Percentiles rank a stretch among this genome's conserved stretches.
Evolutionary conservation across 2,113 vertebrate genomes (phyloP).

Genomic region (Corythornis madagascariensis): DNA sequence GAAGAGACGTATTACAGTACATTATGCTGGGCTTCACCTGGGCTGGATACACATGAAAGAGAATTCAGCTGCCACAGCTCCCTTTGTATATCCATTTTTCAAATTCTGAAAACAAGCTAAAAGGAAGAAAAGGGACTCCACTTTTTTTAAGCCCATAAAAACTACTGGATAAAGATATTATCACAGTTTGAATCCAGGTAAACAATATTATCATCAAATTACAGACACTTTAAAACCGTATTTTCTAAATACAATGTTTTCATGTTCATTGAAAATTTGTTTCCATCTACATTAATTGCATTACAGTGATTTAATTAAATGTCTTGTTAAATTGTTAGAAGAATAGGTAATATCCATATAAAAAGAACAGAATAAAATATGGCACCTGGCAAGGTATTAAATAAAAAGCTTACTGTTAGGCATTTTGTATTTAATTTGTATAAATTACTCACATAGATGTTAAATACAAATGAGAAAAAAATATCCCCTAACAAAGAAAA

Average conservation of each 20-base stretch:
- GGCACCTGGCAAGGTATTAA: slow-evolving; percentile 35
- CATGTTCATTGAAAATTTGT: not conserved
- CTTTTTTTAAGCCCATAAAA: slow-evolving; percentile 45
- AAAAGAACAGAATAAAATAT: slow-evolving; percentile 62
- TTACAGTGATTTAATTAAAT: slow-evolving; percentile 36
- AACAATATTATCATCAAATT: slow-evolving; percentile 33
- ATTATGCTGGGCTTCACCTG: slow-evolving; percentile 65
- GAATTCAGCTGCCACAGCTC: slow-evolving; percentile 59
- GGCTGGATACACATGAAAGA: slow-evolving; percentile 66
- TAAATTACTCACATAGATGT: slow-evolving; percentile 36
- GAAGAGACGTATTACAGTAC: slow-evolving; percentile 56
- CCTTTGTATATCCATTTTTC: slow-evolving; percentile 56
- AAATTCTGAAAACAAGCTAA: slow-evolving; percentile 64
- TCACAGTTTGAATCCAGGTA: slow-evolving; percentile 5
- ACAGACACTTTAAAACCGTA: slow-evolving; percentile 2
- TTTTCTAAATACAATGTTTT: not conserved
- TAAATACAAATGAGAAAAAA: slow-evolving; percentile 51
- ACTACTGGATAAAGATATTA: slow-evolving; percentile 14
- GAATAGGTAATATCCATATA: slow-evolving; percentile 62
- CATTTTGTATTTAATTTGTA: slow-evolving; percentile 58
- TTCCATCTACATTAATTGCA: slow-evolving; percentile 45
- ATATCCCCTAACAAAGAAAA: slow-evolving; percentile 19
- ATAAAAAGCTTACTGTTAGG: slow-evolving; percentile 33
- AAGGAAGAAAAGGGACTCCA: slow-evolving; percentile 45
- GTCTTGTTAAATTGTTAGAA: slow-evolving; percentile 47